Percentiles rank a stretch among this genome's conserved stretches.
Evolutionary conservation across 2,888 invertebrate genomes (phyloP).

Genomic region (Andrena bicolor): DNA sequence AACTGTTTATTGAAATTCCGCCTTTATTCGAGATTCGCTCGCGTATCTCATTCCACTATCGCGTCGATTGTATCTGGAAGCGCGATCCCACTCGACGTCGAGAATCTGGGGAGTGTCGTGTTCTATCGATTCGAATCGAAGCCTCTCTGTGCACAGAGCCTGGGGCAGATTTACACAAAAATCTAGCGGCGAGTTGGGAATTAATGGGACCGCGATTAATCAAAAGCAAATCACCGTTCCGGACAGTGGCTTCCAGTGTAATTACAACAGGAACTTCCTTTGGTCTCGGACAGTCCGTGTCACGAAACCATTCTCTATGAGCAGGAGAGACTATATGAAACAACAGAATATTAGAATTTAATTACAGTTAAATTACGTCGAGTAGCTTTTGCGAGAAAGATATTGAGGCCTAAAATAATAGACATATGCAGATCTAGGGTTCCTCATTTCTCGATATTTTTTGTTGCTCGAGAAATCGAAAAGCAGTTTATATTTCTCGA

Average conservation of each 20-base stretch:
- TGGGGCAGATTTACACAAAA: not conserved
- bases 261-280: conserved; percentile 29
- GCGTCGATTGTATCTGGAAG: not conserved
- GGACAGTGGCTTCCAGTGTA: not conserved
- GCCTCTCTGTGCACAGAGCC: no score
- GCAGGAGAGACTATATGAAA: not conserved
- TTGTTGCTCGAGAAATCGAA: no score
- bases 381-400: no score
- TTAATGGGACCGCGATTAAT: conserved; percentile 10
- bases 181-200: not conserved
- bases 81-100: no score
- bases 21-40: not conserved
- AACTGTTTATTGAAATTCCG: conserved; percentile 14
- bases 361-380: no score
- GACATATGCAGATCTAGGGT: no score
- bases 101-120: no score
- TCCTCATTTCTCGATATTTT: no score
- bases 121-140: not conserved
- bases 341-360: not conserved
- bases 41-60: not conserved
- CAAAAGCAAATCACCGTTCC: conserved; percentile 26
- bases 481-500: no score
- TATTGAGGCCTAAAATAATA: no score
- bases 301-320: conserved; percentile 9
- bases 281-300: conserved; percentile 6